These are phyloP conservation scores for Pterostichus madidus DNA, from an alignment of 2,888 invertebrate species.

Conservation along the genomic window DNA sequence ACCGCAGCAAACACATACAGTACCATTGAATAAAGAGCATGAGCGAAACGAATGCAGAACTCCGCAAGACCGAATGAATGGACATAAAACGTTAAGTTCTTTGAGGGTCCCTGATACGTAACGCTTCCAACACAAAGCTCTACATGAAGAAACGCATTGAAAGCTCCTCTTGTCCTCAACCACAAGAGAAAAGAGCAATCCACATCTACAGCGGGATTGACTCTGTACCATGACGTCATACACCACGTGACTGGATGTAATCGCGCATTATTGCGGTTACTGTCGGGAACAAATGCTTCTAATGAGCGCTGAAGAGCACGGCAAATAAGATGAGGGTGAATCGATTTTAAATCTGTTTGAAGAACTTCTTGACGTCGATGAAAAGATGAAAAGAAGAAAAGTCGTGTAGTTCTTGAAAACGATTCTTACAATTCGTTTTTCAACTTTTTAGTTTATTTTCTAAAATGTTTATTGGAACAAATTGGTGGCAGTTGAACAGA, in stretches of 20 bases:
- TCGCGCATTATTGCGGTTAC: conserved; percentile 45
- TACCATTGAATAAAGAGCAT: conserved; percentile 54
- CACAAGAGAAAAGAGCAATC: conserved; percentile 36
- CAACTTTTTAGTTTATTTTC: background rate
- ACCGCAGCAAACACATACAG: conserved; percentile 46
- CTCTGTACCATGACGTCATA: conserved; percentile 11
- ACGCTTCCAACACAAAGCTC: conserved; percentile 55
- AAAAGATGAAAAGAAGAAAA: background rate
- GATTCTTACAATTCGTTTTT: background rate
- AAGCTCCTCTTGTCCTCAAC: conserved; percentile 35
- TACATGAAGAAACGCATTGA: conserved; percentile 57
- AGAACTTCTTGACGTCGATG: background rate
- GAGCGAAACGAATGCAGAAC: conserved; percentile 48
- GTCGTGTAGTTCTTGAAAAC: background rate
- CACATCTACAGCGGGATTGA: background rate
- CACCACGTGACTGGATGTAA: conserved; percentile 15
- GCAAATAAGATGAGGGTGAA: conserved; percentile 7
- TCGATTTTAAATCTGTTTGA: conserved; percentile 11
- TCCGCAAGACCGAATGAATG: conserved; percentile 50
- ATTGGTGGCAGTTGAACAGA: no score
- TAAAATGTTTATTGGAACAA: no score
- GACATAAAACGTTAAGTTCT: conserved; percentile 64
- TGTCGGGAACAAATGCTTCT: conserved; percentile 33
- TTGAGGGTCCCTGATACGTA: conserved; percentile 61
- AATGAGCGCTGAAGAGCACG: conserved; percentile 47